Evolutionary conservation across 2,113 vertebrate species (phyloP).

Genomic region (Meleagris gallopavo): DNA sequence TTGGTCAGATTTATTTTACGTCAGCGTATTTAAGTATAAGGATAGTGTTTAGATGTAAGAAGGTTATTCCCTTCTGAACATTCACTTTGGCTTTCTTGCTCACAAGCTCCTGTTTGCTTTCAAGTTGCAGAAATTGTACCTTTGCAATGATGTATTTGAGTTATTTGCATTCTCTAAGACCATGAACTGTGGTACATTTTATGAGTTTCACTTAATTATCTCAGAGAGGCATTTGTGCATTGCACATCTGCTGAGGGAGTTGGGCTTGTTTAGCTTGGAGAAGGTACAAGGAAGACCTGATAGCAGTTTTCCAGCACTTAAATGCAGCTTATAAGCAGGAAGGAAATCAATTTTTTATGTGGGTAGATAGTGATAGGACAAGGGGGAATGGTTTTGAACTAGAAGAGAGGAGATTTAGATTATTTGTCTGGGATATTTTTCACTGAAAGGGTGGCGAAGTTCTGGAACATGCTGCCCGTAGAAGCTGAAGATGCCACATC

Average conservation of each 20-base stretch:
- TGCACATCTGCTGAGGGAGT: not conserved
- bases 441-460: too few species aligned
- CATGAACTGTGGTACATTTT: not conserved
- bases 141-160: not conserved
- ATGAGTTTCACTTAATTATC: not conserved
- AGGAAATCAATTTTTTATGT: too few species aligned
- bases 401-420: too few species aligned
- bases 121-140: not conserved
- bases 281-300: too few species aligned
- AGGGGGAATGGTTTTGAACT: too few species aligned
- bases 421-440: too few species aligned
- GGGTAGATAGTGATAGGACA: too few species aligned
- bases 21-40: not conserved
- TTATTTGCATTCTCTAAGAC: not conserved
- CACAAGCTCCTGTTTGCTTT: not conserved
- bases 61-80: not conserved
- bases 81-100: not conserved
- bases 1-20: constrained; percentile 63
- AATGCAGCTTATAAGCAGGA: too few species aligned
- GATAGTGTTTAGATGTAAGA: not conserved
- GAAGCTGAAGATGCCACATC: too few species aligned
- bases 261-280: too few species aligned
- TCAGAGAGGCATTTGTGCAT: not conserved
- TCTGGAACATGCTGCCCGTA: too few species aligned
- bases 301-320: too few species aligned